Conservation (phyloP, 2,888 invertebrate species). For the Pycnomerus fuliginosus region DNA sequence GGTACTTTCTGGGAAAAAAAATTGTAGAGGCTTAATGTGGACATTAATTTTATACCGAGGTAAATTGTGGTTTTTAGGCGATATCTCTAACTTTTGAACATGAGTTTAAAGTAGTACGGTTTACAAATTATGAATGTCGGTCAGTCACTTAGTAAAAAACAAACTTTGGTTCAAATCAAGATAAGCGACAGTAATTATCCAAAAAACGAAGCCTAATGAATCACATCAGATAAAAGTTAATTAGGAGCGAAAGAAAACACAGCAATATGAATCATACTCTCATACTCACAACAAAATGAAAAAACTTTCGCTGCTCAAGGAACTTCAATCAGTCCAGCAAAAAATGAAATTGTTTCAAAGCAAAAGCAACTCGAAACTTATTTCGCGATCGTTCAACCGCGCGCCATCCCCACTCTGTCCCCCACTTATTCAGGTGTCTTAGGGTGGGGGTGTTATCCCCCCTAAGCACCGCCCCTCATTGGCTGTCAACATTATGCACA, state of each 20-base stretch:
- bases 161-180: no score
- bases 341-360: constrained; percentile 48
- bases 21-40: no score
- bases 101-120: no score
- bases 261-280: constrained; percentile 11
- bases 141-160: no score
- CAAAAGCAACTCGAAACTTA: constrained; percentile 49
- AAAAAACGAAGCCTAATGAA: not conserved
- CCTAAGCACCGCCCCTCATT: constrained; percentile 53
- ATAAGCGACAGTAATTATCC: no score
- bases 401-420: constrained; percentile 41
- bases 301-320: constrained; percentile 25
- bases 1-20: no score
- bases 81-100: no score
- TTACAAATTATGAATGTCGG: no score
- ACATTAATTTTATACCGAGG: no score
- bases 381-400: constrained; percentile 52
- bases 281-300: constrained; percentile 26
- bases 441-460: constrained; percentile 51
- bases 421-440: constrained; percentile 47
- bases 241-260: not conserved
- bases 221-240: not conserved
- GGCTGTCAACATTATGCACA: constrained; percentile 53
- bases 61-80: no score
- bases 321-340: constrained; percentile 29